Evolutionary conservation across 2,113 vertebrate species (phyloP).

Genomic region (Bujurquina vittata): DNA sequence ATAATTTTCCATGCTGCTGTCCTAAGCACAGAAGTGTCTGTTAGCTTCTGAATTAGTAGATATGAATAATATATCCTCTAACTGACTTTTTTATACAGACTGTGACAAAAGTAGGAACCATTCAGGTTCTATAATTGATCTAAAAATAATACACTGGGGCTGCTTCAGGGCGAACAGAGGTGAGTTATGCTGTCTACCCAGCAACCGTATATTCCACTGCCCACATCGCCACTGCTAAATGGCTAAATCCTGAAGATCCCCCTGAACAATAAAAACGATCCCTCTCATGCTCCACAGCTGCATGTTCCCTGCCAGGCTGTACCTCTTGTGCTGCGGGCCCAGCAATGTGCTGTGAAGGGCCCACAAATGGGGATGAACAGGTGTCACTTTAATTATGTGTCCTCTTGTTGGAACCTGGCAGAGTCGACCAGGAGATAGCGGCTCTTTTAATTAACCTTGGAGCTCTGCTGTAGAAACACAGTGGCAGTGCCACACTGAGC

Average conservation of each 20-base stretch:
- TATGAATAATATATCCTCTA: neutral
- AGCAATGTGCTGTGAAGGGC: constrained; percentile 16
- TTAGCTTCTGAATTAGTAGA: neutral
- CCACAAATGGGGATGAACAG: constrained; percentile 70
- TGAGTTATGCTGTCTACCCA: constrained; percentile 24
- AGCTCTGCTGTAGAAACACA: constrained; percentile 57
- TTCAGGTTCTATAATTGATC: neutral
- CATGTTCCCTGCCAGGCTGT: constrained; percentile 36
- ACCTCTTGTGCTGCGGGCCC: constrained; percentile 23
- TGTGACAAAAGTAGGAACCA: neutral
- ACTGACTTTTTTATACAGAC: neutral
- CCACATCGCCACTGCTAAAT: constrained; percentile 35
- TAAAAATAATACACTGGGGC: neutral
- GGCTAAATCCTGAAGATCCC: constrained; percentile 43
- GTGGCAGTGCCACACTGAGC: constrained; percentile 42
- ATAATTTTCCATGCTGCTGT: neutral
- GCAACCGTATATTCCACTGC: neutral
- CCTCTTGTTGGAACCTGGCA: constrained; percentile 40
- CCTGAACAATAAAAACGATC: constrained; percentile 54
- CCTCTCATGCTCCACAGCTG: constrained; percentile 36
- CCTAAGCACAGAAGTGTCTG: neutral
- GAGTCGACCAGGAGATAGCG: constrained; percentile 35
- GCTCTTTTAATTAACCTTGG: constrained; percentile 77
- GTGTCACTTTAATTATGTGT: constrained; percentile 80
- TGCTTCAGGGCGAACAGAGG: neutral